These are phyloP conservation scores for Chelonus formosanus DNA, from an alignment of 2,888 invertebrate species.

Conservation along the genomic window DNA sequence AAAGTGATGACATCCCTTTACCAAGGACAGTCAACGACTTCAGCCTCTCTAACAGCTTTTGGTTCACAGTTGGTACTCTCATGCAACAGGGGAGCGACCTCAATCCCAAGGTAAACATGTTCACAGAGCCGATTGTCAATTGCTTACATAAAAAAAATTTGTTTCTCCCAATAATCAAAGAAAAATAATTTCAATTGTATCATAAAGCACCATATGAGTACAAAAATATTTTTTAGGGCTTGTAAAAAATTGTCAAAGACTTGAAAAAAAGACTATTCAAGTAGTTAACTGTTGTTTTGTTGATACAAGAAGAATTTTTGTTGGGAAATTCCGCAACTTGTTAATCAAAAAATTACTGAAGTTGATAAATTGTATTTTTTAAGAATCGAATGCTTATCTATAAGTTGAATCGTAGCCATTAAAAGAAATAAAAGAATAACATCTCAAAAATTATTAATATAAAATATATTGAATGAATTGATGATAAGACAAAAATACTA, in stretches of 20 bases:
- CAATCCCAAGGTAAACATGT: conserved; percentile 83
- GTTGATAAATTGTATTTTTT: no score
- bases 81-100: conserved; percentile 92
- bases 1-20: conserved; percentile 60
- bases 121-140: conserved; percentile 51
- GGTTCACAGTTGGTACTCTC: conserved; percentile 96
- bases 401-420: not conserved
- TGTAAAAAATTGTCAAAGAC: not conserved
- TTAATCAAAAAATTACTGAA: no score
- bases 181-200: conserved; percentile 3
- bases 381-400: no score
- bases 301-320: no score
- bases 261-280: not conserved
- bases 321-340: no score
- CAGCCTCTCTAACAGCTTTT: conserved; percentile 88
- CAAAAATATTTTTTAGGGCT: not conserved
- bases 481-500: no score
- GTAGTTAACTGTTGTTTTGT: no score
- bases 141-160: not conserved
- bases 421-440: not conserved
- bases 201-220: conserved; percentile 27
- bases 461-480: no score
- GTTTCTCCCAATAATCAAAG: not conserved
- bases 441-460: no score
- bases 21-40: conserved; percentile 79